phyloP scores from a whole-genome alignment of 2,888 invertebrate genomes.

The Melanostoma scalare region DNA sequence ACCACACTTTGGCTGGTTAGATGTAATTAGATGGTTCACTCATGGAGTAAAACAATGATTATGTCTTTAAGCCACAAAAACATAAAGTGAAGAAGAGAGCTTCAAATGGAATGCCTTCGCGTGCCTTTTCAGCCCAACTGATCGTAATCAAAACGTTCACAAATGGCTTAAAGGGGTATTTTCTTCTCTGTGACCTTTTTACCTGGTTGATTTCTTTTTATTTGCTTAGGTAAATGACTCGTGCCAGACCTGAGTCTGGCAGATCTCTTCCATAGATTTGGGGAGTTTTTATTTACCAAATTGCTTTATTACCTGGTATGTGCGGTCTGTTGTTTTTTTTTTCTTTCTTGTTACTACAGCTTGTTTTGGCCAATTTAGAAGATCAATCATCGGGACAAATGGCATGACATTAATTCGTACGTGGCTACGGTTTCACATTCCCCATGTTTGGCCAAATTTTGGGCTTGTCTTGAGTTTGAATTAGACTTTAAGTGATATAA shows the following conservation, averaged over 20 bases:
- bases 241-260: constrained; percentile 36
- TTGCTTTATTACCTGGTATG: constrained; percentile 24
- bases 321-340: constrained; percentile 13
- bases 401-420: constrained; percentile 10
- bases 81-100: constrained; percentile 6
- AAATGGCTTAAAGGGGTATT: constrained; percentile 14
- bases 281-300: constrained; percentile 32
- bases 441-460: background rate
- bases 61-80: background rate
- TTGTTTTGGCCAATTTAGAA: background rate
- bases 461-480: background rate
- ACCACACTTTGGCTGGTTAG: constrained; percentile 19
- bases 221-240: constrained; percentile 43
- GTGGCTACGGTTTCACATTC: constrained; percentile 8
- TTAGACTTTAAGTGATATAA: background rate
- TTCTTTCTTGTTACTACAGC: constrained; percentile 6
- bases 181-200: constrained; percentile 36
- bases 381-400: constrained; percentile 13
- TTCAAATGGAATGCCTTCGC: constrained; percentile 30
- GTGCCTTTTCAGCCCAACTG: constrained; percentile 23
- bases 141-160: constrained; percentile 24
- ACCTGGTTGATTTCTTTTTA: constrained; percentile 9
- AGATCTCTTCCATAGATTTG: constrained; percentile 44
- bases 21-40: constrained; percentile 23
- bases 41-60: constrained; percentile 15